These are phyloP conservation scores for Notospermus geniculatus DNA, from an alignment of 1,140 invertebrate genomes.

Conservation along the genomic window DNA sequence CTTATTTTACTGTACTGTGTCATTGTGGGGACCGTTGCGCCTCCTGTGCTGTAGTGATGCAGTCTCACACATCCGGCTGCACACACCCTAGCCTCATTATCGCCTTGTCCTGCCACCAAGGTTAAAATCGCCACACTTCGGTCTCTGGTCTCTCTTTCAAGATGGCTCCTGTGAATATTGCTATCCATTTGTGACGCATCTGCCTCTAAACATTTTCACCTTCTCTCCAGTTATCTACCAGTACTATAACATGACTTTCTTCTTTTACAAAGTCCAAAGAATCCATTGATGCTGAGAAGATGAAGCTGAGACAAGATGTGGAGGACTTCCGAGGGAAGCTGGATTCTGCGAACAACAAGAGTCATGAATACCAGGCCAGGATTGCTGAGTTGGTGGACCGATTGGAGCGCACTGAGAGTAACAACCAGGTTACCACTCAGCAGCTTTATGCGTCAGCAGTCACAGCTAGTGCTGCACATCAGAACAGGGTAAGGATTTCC, in stretches of 20 bases:
- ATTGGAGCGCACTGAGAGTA: constrained; percentile 34
- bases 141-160: too few relatives aligned
- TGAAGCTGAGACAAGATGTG: constrained; percentile 32
- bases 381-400: constrained; percentile 34
- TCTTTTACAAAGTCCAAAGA: constrained; percentile 29
- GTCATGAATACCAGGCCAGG: constrained; percentile 35
- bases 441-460: constrained; percentile 24
- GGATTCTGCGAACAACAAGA: constrained; percentile 33
- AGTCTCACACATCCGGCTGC: too few relatives aligned
- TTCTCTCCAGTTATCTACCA: background rate
- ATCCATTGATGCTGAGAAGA: constrained; percentile 34
- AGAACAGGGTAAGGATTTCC: background rate
- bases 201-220: too few relatives aligned
- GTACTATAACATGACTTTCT: too few relatives aligned
- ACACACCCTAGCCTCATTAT: too few relatives aligned
- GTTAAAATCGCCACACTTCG: too few relatives aligned
- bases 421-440: constrained; percentile 27
- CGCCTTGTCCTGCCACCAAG: too few relatives aligned
- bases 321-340: constrained; percentile 34
- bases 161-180: too few relatives aligned
- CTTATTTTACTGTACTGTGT: too few relatives aligned
- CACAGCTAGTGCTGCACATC: background rate
- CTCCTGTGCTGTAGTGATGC: too few relatives aligned
- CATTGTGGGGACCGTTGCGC: too few relatives aligned
- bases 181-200: too few relatives aligned